A percentile compares a stretch with the other conserved stretches of the same genome.
Evolutionary conservation across 2,888 invertebrate genomes (phyloP).

Genomic region (Spodoptera littoralis): DNA sequence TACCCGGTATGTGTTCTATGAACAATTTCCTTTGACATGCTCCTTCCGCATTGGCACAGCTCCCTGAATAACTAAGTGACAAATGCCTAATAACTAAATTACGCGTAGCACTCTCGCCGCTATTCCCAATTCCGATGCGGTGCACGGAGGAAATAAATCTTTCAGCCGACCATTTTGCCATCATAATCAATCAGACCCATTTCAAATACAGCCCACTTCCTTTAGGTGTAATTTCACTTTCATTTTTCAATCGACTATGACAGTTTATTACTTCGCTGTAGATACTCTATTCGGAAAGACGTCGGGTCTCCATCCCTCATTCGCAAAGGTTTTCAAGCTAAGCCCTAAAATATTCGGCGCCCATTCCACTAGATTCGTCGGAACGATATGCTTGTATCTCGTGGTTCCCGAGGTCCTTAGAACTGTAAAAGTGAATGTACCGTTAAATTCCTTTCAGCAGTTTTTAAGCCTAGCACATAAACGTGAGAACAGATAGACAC

Average conservation of each 20-base stretch:
- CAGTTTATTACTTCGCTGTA: conserved; percentile 2
- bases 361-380: conserved; percentile 30
- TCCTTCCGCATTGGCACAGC: conserved; percentile 43
- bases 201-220: conserved; percentile 21
- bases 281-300: not conserved
- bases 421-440: conserved; percentile 51
- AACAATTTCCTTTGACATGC: conserved; percentile 37
- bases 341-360: conserved; percentile 24
- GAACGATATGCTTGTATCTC: conserved; percentile 29
- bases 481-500: conserved; percentile 8
- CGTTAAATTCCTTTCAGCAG: conserved; percentile 41
- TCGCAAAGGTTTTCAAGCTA: conserved; percentile 21
- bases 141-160: conserved; percentile 31
- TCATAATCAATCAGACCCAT: conserved; percentile 43
- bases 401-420: conserved; percentile 36
- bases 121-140: conserved; percentile 21
- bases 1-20: conserved; percentile 20
- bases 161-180: conserved; percentile 20
- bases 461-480: conserved; percentile 17
- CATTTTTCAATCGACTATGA: conserved; percentile 14
- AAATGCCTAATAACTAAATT: conserved; percentile 35
- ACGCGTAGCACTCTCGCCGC: conserved; percentile 24
- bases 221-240: conserved; percentile 10
- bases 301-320: conserved; percentile 10
- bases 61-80: conserved; percentile 35